phyloP scores from a whole-genome alignment of 2,113 vertebrate genomes.

The Brachypodius melanocephalos region DNA sequence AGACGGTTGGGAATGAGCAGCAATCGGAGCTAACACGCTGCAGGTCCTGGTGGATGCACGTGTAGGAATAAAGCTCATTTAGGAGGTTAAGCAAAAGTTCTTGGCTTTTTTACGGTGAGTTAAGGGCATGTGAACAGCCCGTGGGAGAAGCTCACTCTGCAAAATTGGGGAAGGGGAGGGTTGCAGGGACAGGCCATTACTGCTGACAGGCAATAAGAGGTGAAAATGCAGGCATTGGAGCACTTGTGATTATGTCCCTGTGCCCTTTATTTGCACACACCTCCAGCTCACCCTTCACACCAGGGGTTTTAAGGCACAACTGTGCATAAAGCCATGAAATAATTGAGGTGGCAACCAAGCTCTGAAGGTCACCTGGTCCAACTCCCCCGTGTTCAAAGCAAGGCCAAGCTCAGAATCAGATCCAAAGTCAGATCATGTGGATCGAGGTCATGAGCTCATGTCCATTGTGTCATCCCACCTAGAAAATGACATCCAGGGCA shows the following conservation, averaged over 20 bases:
- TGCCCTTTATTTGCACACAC: not conserved
- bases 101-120: not conserved
- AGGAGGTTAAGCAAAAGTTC: not conserved
- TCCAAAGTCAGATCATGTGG: not conserved
- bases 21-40: not conserved
- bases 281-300: not conserved
- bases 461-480: not conserved
- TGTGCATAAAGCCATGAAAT: not conserved
- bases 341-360: not conserved
- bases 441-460: not conserved
- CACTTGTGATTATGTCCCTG: not conserved
- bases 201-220: not conserved
- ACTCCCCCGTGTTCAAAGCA: not conserved
- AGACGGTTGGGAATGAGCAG: not conserved
- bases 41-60: not conserved
- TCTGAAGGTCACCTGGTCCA: not conserved
- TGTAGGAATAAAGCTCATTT: not conserved
- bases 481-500: not conserved
- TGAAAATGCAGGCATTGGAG: not conserved
- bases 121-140: not conserved
- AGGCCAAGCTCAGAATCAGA: not conserved
- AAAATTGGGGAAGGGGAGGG: not conserved
- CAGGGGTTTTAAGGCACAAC: not conserved
- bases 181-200: not conserved
- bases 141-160: not conserved